phyloP scores from a whole-genome alignment of 2,797 vertebrate genomes.

The Epinephelus coioides region DNA sequence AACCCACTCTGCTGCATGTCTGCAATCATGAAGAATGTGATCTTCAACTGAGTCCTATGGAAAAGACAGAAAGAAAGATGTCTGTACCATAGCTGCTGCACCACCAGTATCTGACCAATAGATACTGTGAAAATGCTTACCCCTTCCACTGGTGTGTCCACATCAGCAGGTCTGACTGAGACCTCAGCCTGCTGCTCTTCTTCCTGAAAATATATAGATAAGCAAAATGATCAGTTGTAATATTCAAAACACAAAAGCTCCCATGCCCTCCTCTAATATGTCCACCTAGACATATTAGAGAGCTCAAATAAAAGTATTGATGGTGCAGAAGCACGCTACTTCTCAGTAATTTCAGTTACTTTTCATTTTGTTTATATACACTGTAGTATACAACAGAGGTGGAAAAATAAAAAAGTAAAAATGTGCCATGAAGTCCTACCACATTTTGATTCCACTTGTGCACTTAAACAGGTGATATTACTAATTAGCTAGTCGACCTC shows the following conservation, averaged over 20 bases:
- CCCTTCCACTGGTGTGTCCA: not conserved
- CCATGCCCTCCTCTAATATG: no score
- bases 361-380: not conserved
- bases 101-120: not conserved
- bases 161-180: not conserved
- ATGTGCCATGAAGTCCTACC: not conserved
- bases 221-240: not conserved
- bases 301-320: not conserved
- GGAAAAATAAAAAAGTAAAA: not conserved
- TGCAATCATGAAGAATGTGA: not conserved
- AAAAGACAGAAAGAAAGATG: not conserved
- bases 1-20: not conserved
- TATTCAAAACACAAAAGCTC: no score
- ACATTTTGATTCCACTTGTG: not conserved
- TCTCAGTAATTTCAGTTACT: not conserved
- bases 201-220: constrained; percentile 1
- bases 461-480: not conserved
- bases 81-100: not conserved
- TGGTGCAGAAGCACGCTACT: not conserved
- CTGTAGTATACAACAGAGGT: not conserved
- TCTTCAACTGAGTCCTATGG: not conserved
- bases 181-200: not conserved
- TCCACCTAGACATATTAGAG: no score
- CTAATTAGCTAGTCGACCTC: not conserved
- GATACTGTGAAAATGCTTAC: not conserved